These are phyloP conservation scores for Eospalax fontanierii DNA, from an alignment of 2,797 vertebrate genomes.

Conservation along the genomic window DNA sequence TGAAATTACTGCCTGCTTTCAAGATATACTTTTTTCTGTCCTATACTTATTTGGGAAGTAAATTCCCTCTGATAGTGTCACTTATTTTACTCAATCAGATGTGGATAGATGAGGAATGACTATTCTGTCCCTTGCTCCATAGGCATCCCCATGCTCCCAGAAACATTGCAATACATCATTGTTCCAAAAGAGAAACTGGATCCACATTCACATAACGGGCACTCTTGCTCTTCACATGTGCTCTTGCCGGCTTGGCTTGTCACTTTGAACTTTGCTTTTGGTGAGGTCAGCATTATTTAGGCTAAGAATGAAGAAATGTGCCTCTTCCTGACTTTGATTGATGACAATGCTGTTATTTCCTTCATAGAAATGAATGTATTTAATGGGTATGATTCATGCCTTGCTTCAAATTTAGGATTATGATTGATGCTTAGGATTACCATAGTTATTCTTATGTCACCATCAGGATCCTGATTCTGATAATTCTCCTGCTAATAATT, in stretches of 20 bases:
- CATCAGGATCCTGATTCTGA: slow-evolving; percentile 65
- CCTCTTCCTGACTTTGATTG: neutral
- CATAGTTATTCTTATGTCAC: slow-evolving; percentile 67
- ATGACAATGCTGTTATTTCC: neutral
- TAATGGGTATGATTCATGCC: slow-evolving; percentile 17
- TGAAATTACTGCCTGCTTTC: neutral
- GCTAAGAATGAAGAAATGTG: neutral
- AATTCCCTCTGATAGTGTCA: neutral
- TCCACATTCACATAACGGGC: too few relatives aligned
- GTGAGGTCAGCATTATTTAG: neutral
- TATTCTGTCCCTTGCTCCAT: too few relatives aligned
- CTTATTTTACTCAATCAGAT: neutral
- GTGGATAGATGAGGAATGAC: neutral
- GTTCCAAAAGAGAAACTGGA: too few relatives aligned
- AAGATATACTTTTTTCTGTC: neutral
- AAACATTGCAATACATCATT: neutral
- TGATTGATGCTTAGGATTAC: slow-evolving; percentile 63
- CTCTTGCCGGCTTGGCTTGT: too few relatives aligned
- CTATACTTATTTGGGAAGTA: neutral
- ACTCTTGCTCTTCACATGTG: too few relatives aligned
- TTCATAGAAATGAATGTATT: neutral
- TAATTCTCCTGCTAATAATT: slow-evolving; percentile 65
- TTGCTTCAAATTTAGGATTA: slow-evolving; percentile 52
- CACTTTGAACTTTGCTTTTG: neutral
- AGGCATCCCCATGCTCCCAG: neutral